Conservation (phyloP, 1,140 invertebrate species). For the Neodiprion lecontei region DNA sequence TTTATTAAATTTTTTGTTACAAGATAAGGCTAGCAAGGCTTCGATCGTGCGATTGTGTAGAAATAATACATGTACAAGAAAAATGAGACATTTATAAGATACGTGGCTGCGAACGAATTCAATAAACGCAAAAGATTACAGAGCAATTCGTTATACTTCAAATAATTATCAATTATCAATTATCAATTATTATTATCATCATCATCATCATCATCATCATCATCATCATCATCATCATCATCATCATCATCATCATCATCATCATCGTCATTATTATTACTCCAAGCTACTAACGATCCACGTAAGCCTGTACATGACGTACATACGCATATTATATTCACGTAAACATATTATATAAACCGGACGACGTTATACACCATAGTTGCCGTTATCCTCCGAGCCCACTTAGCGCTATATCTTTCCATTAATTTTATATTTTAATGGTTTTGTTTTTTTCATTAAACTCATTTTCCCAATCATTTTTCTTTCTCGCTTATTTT, state of each 20-base stretch:
- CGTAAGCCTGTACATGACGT: no score
- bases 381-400: no score
- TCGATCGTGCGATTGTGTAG: constrained; percentile 38
- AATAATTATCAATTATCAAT: neutral
- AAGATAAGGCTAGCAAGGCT: constrained; percentile 47
- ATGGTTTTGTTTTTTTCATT: neutral
- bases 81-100: neutral
- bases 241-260: no score
- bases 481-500: neutral
- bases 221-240: no score
- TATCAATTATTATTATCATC: neutral
- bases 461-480: neutral
- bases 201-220: no score
- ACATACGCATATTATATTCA: no score
- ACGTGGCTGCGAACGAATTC: neutral
- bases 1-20: constrained; percentile 48
- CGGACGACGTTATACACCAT: no score
- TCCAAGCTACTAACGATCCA: no score
- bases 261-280: no score
- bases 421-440: neutral
- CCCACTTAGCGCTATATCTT: neutral
- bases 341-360: no score
- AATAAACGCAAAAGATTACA: no score
- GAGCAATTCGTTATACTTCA: neutral
- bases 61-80: constrained; percentile 6